These are phyloP conservation scores for Platyscelio sp. DNA, from an alignment of 2,888 invertebrate genomes.

Conservation along the genomic window DNA sequence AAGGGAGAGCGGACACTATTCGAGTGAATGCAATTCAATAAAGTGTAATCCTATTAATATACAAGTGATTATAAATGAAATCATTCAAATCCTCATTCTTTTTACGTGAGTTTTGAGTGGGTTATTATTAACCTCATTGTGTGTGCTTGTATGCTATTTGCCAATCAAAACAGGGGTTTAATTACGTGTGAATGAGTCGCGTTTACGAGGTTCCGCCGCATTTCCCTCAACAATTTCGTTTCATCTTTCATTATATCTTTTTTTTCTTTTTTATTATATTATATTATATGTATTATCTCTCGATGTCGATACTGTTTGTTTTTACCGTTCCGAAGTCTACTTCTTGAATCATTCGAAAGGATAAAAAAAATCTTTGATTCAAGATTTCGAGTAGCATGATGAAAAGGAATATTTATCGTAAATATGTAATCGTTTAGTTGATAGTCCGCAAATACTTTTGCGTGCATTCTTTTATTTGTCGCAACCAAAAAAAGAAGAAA, in stretches of 20 bases:
- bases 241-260: neutral
- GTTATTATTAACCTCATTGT: constrained; percentile 54
- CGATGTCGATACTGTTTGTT: constrained; percentile 56
- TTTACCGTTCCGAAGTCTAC: constrained; percentile 52
- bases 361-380: constrained; percentile 31
- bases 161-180: constrained; percentile 53
- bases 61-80: constrained; percentile 69
- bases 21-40: constrained; percentile 26
- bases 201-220: constrained; percentile 30
- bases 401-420: constrained; percentile 76
- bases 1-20: constrained; percentile 37
- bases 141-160: constrained; percentile 55
- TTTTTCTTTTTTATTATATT: constrained; percentile 20
- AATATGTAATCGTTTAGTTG: constrained; percentile 80
- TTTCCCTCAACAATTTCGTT: constrained; percentile 47
- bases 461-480: constrained; percentile 50
- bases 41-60: constrained; percentile 36
- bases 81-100: constrained; percentile 26
- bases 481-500: constrained; percentile 22
- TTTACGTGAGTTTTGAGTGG: constrained; percentile 55
- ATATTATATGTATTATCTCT: constrained; percentile 48
- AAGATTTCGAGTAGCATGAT: constrained; percentile 51
- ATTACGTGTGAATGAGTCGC: constrained; percentile 45
- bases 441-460: constrained; percentile 73
- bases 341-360: constrained; percentile 49